Evolutionary conservation across 2,888 invertebrate genomes (phyloP), one percentile per base, ranked within the genome.

Genomic region (Athetis lepigone): DNA sequence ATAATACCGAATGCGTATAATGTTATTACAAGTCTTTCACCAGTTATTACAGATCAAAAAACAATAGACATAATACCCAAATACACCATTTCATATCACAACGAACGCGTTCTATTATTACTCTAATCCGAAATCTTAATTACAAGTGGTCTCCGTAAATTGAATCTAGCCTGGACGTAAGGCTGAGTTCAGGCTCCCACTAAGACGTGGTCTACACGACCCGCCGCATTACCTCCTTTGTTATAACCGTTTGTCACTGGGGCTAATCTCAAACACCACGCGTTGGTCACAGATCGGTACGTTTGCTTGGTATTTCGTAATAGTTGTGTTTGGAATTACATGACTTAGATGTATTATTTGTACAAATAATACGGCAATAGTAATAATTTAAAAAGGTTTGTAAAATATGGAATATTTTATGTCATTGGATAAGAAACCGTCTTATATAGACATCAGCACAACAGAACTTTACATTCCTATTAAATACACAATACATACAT

Each of bases 191-290:
- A 23, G 37, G 68, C 73, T 80, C 73, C 55, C 75, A 60, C 79
- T 81, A 75, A 81, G 55, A 82, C 75, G 54, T 60, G 73, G 77
- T 78, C 77, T 79, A 71, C 79, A 79, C 70, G 58, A 49, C 56
- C 69, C 25, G 37, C 37, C 43, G 56, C 40, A 60, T 71, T 66
- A 73, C 56, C 56, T 66, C 70, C 75, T 79, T 83, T 85, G 81
- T 79, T 83, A 76, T 72, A 81, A 76, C 67, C 80, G 80, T 82
- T 85, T 80, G 82, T 83, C 84, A 82, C 72, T 45, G 64, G 59
- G 76, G 74, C 75, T 84, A 83, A 86, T 85, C 79, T 84, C 72
- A 60, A 77, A 77, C 75, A 80, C 77, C 81, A 79, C 64, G 54
- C 23, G 52, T 52, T 54, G 76, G 72, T 79, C 69, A 80, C 80